Evolutionary conservation across 2,888 invertebrate genomes (phyloP).

Genomic region (Julus scandinavius): DNA sequence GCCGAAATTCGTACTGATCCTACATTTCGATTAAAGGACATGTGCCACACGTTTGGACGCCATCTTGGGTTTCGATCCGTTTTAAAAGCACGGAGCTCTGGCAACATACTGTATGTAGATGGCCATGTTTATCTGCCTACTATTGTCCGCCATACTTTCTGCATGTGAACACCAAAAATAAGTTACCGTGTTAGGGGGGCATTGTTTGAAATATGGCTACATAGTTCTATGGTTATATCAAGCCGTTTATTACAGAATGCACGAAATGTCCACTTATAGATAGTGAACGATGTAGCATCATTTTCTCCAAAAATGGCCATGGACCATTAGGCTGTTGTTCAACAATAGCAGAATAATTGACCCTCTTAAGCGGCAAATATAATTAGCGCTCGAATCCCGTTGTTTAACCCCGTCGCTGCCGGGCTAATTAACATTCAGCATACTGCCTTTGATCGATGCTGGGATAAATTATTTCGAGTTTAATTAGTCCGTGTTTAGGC

Average conservation of each 20-base stretch:
- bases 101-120: neutral
- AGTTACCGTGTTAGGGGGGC: no score
- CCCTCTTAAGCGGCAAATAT: conserved; percentile 10
- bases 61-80: neutral
- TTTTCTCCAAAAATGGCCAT: neutral
- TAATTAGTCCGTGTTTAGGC: conserved; percentile 22
- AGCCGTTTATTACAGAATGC: no score
- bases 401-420: neutral
- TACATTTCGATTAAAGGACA: neutral
- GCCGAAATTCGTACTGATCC: neutral
- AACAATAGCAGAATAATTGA: neutral
- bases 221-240: no score
- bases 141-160: neutral
- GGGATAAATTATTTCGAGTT: neutral
- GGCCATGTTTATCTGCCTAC: neutral
- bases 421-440: conserved; percentile 30
- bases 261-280: neutral
- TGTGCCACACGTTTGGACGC: neutral
- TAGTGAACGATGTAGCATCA: neutral
- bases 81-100: no score
- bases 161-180: no score
- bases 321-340: neutral
- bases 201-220: no score
- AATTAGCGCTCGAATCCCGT: conserved; percentile 19
- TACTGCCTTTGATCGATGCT: conserved; percentile 20